Evolutionary conservation across 2,888 invertebrate species (phyloP).

Genomic region (Orchesellides sinensis): DNA sequence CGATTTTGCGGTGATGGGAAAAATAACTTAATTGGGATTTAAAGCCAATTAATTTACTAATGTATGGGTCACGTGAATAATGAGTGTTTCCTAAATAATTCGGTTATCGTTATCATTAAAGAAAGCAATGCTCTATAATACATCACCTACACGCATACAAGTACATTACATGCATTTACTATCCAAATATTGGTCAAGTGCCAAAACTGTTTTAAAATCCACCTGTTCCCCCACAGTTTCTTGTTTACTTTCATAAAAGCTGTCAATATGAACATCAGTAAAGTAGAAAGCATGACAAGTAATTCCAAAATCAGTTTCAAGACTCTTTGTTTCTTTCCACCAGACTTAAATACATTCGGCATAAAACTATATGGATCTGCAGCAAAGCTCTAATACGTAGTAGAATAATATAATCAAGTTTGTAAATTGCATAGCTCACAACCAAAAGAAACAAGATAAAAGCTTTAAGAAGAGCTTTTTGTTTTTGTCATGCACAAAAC

Average conservation of each 20-base stretch:
- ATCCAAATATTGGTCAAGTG: background rate
- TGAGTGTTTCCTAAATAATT: too few relatives aligned
- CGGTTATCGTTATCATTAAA: too few relatives aligned
- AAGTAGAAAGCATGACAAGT: background rate
- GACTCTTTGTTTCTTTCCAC: constrained; percentile 28
- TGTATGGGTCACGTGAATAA: too few relatives aligned
- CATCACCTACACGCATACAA: too few relatives aligned
- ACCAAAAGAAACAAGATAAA: constrained; percentile 11
- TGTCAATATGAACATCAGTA: constrained; percentile 22
- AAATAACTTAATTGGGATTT: background rate
- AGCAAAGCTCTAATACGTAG: background rate
- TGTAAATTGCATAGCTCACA: constrained; percentile 58
- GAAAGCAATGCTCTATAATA: too few relatives aligned
- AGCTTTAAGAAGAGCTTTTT: constrained; percentile 34
- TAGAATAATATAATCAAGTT: constrained; percentile 13
- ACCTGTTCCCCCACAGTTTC: background rate
- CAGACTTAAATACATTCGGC: constrained; percentile 27
- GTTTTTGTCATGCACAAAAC: constrained; percentile 39
- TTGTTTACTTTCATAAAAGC: background rate
- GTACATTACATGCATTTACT: too few relatives aligned
- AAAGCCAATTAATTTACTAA: too few relatives aligned
- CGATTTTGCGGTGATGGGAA: background rate
- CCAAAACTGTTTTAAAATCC: background rate
- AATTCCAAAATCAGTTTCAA: background rate
- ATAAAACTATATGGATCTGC: constrained; percentile 21